Evolutionary conservation across 2,113 vertebrate species (phyloP).

Genomic region (Noctilio leporinus): DNA sequence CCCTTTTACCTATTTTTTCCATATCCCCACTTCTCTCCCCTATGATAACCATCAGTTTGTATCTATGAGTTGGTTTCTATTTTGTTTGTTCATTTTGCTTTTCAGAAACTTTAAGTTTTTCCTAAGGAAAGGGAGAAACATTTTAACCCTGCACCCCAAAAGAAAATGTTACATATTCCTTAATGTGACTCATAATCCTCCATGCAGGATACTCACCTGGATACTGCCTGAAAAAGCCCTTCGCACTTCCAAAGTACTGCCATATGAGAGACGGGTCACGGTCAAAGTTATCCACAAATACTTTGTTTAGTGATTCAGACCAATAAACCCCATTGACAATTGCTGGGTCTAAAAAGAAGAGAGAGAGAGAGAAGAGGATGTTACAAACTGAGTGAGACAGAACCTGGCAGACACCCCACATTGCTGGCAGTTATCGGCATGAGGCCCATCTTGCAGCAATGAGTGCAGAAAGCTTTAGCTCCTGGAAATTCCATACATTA

Average conservation of each 20-base stretch:
- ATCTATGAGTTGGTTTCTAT: background rate
- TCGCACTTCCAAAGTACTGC: conserved; percentile 99
- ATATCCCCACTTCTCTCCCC: no score
- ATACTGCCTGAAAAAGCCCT: conserved; percentile 98
- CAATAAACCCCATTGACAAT: conserved; percentile 98
- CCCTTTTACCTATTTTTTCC: background rate
- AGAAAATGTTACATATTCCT: background rate
- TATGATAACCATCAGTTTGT: background rate
- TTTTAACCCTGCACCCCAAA: background rate
- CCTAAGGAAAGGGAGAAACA: background rate
- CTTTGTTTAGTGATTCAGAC: conserved; percentile 98
- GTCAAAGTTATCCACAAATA: conserved; percentile 98
- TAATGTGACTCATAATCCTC: background rate
- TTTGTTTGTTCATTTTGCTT: background rate
- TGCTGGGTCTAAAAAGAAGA: conserved; percentile 86
- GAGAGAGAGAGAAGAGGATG: background rate
- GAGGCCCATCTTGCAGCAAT: background rate
- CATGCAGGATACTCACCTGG: conserved; percentile 85
- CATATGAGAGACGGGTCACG: conserved; percentile 97
- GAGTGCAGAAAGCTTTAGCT: background rate
- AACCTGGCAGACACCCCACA: background rate
- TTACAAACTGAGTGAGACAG: background rate
- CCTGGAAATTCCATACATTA: background rate
- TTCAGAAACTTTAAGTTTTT: background rate
- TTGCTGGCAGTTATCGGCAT: background rate